Base-by-base conservation (phyloP, 2,888 invertebrate species). In the Globia sparganii region DNA sequence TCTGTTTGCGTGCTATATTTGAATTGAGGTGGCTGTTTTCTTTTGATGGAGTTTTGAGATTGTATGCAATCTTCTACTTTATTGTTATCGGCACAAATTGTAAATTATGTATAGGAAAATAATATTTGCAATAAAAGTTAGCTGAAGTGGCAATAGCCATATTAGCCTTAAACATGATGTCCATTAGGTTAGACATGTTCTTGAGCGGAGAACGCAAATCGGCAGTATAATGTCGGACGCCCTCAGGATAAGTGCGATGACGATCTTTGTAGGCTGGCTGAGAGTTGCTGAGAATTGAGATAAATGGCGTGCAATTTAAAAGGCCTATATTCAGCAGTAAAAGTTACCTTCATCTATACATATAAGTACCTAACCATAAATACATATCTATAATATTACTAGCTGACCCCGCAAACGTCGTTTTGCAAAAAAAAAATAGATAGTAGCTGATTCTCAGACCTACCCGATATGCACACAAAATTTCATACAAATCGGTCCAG, bases 11-110 rank as follows among this genome's bases (percentile, higher is more conserved):
- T 62, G 59, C 31, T 56, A 56, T 40, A 65, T 59, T 67, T 15
- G n/a, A 31, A 80, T 80, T 58, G 67, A 84, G 72, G 64, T 79
- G 61, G 13, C 58, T 67, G 66, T 72, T 58, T 72, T 62, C 18
- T 64, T 65, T 67, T 77, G 68, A 82, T 77, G n/a, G 31, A 11
- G 8, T 58, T 77, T 34, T 34, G n/a, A 49, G 58, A 83, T 31
- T 53, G 53, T 61, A 21, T 58, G 34, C 31, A n/a, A 65, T 58
- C 25, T 64, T 25, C 25, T 61, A 46, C 13, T 21, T 21, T 13
- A 2, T 34, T 58, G 18, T n/a, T 68, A 56, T n/a, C 31, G 1
- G 11, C 59, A 68, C 15, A 15, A 66, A 66, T 46, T 46, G 21
- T 43, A 28, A 28, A 40, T n/a, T 64, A 37, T 37, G 8, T 37